phyloP scores from a whole-genome alignment of 2,797 vertebrate species.

The Sebastes oblongus region DNA sequence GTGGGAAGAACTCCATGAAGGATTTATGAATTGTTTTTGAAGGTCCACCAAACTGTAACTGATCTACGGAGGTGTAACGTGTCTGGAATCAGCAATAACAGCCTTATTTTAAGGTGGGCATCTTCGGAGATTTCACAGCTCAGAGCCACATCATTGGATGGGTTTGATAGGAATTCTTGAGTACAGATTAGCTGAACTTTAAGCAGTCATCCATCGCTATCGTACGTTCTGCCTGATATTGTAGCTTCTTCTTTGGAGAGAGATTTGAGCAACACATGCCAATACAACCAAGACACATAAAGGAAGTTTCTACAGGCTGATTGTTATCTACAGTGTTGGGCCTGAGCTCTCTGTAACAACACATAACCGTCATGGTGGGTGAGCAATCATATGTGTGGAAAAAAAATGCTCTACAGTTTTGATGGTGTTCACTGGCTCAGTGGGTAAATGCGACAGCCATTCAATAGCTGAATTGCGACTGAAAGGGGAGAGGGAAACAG shows the following conservation, averaged over 20 bases:
- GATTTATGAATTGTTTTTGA: conserved; percentile 35
- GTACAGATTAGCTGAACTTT: conserved; percentile 41
- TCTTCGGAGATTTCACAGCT: conserved; percentile 31
- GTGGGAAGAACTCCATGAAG: neutral
- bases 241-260: neutral
- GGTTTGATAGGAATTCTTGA: conserved; percentile 29
- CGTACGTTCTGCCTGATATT: conserved; percentile 8
- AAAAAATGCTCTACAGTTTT: conserved; percentile 37
- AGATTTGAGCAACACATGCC: neutral
- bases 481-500: conserved; percentile 25
- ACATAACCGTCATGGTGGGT: conserved; percentile 36
- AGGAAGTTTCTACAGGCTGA: neutral
- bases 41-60: conserved; percentile 54
- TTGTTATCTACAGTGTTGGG: conserved; percentile 13
- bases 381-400: conserved; percentile 29
- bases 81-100: conserved; percentile 36
- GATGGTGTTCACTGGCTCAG: conserved; percentile 47
- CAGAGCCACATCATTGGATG: conserved; percentile 29
- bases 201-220: conserved; percentile 22
- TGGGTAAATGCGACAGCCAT: conserved; percentile 49
- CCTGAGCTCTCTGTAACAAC: conserved; percentile 12
- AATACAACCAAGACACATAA: neutral
- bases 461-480: conserved; percentile 39
- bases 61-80: conserved; percentile 33
- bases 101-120: conserved; percentile 16